Conservation (phyloP, 92 coral and sea anemone genomes). For the Zoanthus gigantus region DNA sequence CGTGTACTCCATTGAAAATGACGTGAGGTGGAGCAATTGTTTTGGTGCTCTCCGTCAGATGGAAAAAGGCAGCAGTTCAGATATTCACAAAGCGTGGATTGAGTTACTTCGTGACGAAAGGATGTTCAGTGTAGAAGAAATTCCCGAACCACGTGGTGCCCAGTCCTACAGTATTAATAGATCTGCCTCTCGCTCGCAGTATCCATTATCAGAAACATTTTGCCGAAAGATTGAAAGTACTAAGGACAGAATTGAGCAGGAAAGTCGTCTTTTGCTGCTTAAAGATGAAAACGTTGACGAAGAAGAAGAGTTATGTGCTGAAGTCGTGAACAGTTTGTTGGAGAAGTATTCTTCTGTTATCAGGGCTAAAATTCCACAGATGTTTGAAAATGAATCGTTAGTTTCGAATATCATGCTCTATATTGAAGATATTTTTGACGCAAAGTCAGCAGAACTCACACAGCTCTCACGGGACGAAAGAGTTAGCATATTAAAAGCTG, state of each 20-base stretch:
- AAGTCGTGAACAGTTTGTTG: not conserved
- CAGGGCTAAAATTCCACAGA: slow-evolving; percentile 27
- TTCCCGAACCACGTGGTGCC: slow-evolving; percentile 67
- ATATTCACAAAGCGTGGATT: slow-evolving; percentile 37
- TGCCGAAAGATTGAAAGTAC: slow-evolving; percentile 43
- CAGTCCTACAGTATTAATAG: slow-evolving; percentile 55
- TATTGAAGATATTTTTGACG: slow-evolving; percentile 62
- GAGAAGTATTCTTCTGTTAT: not conserved
- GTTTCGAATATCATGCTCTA: slow-evolving; percentile 41
- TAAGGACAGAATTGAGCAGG: slow-evolving; percentile 32
- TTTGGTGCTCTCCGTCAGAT: not conserved
- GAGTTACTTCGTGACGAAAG: slow-evolving; percentile 36
- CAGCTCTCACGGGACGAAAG: slow-evolving; percentile 51
- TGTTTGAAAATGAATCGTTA: slow-evolving; percentile 38
- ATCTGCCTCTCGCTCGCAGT: slow-evolving; percentile 10
- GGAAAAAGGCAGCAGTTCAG: not conserved
- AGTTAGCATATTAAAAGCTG: slow-evolving; percentile 56
- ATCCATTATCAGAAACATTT: slow-evolving; percentile 44
- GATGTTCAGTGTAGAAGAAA: slow-evolving; percentile 56
- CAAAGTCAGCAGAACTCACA: slow-evolving; percentile 40
- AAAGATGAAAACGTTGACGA: slow-evolving; percentile 21
- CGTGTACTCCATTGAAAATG: slow-evolving; percentile 38
- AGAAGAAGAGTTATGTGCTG: slow-evolving; percentile 20
- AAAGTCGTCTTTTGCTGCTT: slow-evolving; percentile 14
- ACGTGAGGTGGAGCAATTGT: slow-evolving; percentile 12